A percentile compares a stretch with the other conserved stretches of the same genome.
These are phyloP conservation scores for Spermophilus dauricus DNA, from an alignment of 2,113 vertebrate genomes.

Conservation along the genomic window DNA sequence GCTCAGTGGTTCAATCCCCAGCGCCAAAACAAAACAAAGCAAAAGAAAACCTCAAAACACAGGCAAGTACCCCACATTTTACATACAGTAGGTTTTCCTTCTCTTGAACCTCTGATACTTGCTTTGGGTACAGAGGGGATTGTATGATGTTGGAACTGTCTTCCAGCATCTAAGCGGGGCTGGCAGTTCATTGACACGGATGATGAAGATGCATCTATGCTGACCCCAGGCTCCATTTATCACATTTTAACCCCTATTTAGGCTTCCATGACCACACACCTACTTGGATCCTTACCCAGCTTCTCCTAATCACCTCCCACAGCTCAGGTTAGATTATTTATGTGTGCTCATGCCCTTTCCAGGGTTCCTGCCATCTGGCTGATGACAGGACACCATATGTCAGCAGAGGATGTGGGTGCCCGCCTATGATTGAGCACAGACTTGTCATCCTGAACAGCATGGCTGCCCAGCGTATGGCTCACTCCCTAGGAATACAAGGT, in stretches of 20 bases:
- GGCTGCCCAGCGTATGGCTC: neutral
- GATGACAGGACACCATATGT: slow-evolving; percentile 48
- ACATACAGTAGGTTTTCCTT: neutral
- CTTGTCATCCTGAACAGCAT: neutral
- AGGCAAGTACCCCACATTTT: neutral
- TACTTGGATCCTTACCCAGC: neutral
- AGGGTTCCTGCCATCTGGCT: slow-evolving; percentile 54
- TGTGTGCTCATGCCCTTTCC: neutral
- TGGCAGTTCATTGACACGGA: too few species aligned
- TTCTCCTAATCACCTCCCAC: neutral
- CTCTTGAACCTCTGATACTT: neutral
- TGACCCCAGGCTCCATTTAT: neutral
- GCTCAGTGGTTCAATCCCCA: too few species aligned
- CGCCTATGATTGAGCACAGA: neutral
- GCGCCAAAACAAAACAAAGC: neutral
- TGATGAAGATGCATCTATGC: neutral
- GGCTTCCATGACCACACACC: neutral
- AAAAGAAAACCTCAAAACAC: neutral
- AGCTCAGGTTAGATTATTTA: slow-evolving; percentile 8
- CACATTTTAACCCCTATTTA: neutral
- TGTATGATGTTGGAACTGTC: neutral
- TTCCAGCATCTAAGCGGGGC: neutral
- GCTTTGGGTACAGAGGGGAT: neutral
- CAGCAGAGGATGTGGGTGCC: neutral
- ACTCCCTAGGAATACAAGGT: neutral